These are phyloP conservation scores for Diplolepis rosae DNA, from an alignment of 2,888 invertebrate genomes.

Conservation along the genomic window DNA sequence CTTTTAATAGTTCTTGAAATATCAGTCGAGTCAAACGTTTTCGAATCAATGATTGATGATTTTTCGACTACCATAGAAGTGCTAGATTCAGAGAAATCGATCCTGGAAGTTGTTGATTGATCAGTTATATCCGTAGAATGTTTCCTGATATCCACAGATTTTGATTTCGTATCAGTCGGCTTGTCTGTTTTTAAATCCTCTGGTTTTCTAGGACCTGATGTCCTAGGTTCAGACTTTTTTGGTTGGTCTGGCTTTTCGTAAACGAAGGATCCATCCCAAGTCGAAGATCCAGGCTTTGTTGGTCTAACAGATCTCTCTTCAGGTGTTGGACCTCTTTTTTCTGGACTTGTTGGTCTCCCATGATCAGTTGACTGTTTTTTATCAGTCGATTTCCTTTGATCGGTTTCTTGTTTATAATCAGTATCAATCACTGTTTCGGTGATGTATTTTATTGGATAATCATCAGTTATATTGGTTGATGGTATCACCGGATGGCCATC, in stretches of 20 bases:
- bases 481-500: constrained; percentile 58
- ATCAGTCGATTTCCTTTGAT: not conserved
- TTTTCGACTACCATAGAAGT: constrained; percentile 43
- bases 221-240: no score
- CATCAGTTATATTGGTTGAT: constrained; percentile 39
- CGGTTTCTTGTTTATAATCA: not conserved
- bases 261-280: constrained; percentile 66
- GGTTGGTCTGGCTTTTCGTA: constrained; percentile 60
- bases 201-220: constrained; percentile 38
- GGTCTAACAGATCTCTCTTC: constrained; percentile 56
- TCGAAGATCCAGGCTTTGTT: constrained; percentile 62
- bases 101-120: not conserved
- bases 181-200: not conserved
- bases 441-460: constrained; percentile 1
- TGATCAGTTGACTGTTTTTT: not conserved
- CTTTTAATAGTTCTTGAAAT: constrained; percentile 37
- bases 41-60: constrained; percentile 43
- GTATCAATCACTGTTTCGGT: not conserved
- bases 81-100: constrained; percentile 14
- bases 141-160: constrained; percentile 41
- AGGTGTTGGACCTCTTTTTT: constrained; percentile 48
- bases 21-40: constrained; percentile 45
- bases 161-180: constrained; percentile 33
- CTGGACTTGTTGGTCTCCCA: constrained; percentile 43
- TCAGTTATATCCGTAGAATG: constrained; percentile 32